Percentiles rank a stretch among this genome's conserved stretches.
These are phyloP conservation scores for Athalia cordata DNA, from an alignment of 2,888 invertebrate species.

Conservation along the genomic window DNA sequence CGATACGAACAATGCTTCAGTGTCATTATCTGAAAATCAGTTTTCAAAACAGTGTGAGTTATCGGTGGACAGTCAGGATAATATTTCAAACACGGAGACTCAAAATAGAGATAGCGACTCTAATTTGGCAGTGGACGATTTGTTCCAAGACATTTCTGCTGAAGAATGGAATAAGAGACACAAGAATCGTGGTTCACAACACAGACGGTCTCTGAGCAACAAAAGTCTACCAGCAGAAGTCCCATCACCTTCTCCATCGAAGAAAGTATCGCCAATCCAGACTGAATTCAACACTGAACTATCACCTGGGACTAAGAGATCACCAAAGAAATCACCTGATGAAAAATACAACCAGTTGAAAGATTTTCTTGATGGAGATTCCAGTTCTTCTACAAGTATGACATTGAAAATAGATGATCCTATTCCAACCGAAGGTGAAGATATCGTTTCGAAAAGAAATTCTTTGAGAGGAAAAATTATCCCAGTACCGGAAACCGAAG, in stretches of 20 bases:
- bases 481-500: slow-evolving; percentile 40
- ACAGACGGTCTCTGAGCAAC: background rate
- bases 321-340: no score
- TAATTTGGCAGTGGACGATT: slow-evolving; percentile 48
- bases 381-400: slow-evolving; percentile 59
- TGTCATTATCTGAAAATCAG: background rate
- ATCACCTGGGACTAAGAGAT: no score
- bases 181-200: slow-evolving; percentile 36
- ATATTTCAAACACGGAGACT: background rate
- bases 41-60: background rate
- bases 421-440: background rate
- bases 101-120: slow-evolving; percentile 49
- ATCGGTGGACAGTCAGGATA: background rate
- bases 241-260: slow-evolving; percentile 24
- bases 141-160: slow-evolving; percentile 63
- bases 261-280: no score
- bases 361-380: slow-evolving; percentile 37
- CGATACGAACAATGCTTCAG: background rate
- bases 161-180: slow-evolving; percentile 57
- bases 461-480: background rate
- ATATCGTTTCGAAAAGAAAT: slow-evolving; percentile 28
- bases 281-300: no score
- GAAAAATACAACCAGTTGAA: no score
- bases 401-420: slow-evolving; percentile 47
- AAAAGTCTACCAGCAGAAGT: slow-evolving; percentile 41